Percentiles rank a stretch among this genome's conserved stretches.
phyloP scores from a whole-genome alignment of 2,888 invertebrate species.

The Chymomyza fuscimana region DNA sequence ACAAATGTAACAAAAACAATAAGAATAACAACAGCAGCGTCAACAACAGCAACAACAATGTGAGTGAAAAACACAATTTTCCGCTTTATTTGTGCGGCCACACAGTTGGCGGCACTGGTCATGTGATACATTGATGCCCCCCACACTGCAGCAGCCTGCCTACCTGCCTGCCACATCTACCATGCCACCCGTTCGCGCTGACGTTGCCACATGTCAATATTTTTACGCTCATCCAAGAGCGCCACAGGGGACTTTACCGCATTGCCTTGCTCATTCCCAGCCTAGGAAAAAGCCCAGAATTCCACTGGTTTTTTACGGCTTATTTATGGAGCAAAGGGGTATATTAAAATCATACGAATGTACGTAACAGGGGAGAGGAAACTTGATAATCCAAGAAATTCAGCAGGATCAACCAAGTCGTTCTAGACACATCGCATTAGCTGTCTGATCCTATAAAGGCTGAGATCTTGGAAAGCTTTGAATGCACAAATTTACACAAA shows the following conservation, averaged over 20 bases:
- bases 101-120: slow-evolving; percentile 32
- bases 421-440: too few species aligned
- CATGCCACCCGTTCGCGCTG: slow-evolving; percentile 14
- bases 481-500: too few species aligned
- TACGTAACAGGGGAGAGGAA: too few species aligned
- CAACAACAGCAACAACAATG: slow-evolving; percentile 10
- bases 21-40: slow-evolving; percentile 7
- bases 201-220: slow-evolving; percentile 64
- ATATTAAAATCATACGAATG: too few species aligned
- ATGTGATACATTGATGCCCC: slow-evolving; percentile 44
- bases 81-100: slow-evolving; percentile 60
- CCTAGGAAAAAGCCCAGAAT: not conserved
- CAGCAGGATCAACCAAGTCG: too few species aligned
- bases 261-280: not conserved
- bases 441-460: too few species aligned
- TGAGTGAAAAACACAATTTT: slow-evolving; percentile 58
- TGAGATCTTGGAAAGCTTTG: too few species aligned
- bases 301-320: slow-evolving; percentile 1
- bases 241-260: slow-evolving; percentile 49
- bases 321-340: not conserved
- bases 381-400: too few species aligned
- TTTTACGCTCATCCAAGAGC: slow-evolving; percentile 59
- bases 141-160: not conserved
- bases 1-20: slow-evolving; percentile 49
- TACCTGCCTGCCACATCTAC: not conserved